Evolutionary conservation across 2,888 invertebrate genomes (phyloP), one percentile per base, ranked within the genome.

Genomic region (Brassicogethes aeneus): DNA sequence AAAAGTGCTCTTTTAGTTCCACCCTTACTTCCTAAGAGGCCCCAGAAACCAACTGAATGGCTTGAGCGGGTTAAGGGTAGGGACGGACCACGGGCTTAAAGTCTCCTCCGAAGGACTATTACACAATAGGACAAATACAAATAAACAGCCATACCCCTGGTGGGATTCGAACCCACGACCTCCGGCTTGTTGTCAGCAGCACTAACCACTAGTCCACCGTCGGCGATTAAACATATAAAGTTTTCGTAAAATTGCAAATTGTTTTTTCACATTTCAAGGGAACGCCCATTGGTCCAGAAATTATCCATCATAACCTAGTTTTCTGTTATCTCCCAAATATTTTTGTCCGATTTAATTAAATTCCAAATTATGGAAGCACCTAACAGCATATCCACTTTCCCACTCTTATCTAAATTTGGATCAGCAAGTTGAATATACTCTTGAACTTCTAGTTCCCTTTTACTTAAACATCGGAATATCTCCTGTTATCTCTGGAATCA

Each of bases 241-340:
- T 12, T 14, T 17, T 8, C 16, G 33, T 37, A 23, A 38, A 17
- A 15, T 42, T 42, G 17, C 42, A 38, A 2, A 34, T 15, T 15
- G 37, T 37, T 34, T 23, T 12, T 30, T 10, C n/a, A 2, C 33
- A 2, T 34, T n/a, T 15, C 29, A 33, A 33, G 12, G 33, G 15
- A n/a, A 38, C 17, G 10, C 23, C 23, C 23, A 23, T 23, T 23
- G 23, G 23, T 10, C 23, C 23, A 5, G 23, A 23, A 23, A 23
- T 23, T 16, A 42, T 17, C 42, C 42, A 42, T 3, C 42, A 37
- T 12, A 42, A 39, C 15, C 30, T 31, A 10, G 33, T 42, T 23
- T 42, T 38, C 33, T 23, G 23, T 23, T 23, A 10, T 23, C 23
- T 23, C 23, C 23, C 10, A 23, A 23, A 7, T 5, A 23, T 23